Conservation (phyloP, 2,797 vertebrate species). For the Epinephelus coioides region DNA sequence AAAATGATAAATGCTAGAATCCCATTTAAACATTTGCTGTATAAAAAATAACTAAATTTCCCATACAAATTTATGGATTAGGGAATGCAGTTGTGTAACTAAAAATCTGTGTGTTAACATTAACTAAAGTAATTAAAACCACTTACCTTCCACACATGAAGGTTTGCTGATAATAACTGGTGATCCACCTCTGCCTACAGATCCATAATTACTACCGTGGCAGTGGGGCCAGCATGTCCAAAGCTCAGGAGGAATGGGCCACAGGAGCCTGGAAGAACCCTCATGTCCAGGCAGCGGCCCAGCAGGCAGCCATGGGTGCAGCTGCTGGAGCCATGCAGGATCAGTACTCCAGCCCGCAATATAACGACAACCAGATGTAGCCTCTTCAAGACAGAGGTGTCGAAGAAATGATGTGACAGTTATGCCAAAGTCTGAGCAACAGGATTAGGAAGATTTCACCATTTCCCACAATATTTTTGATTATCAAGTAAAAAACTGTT, state of each 20-base stretch:
- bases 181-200: constrained; percentile 71
- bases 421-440: constrained; percentile 55
- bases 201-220: constrained; percentile 98
- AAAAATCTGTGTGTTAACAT: neutral
- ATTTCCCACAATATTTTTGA: neutral
- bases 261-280: constrained; percentile 98
- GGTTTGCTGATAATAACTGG: constrained; percentile 5
- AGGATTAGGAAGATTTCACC: constrained; percentile 13
- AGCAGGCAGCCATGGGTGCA: constrained; percentile 92
- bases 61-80: neutral
- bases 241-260: constrained; percentile 98
- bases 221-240: constrained; percentile 94
- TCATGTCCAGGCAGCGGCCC: constrained; percentile 93
- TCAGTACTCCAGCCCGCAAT: constrained; percentile 86
- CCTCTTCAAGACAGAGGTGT: constrained; percentile 8
- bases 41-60: neutral
- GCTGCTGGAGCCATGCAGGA: constrained; percentile 89
- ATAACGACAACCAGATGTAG: constrained; percentile 79
- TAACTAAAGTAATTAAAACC: neutral
- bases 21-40: neutral
- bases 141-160: neutral
- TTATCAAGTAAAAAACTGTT: neutral
- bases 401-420: constrained; percentile 8
- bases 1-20: neutral
- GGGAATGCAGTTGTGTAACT: neutral